Base-by-base conservation (phyloP, 2,888 invertebrate genomes). In the Amblyjoppa proteus region DNA sequence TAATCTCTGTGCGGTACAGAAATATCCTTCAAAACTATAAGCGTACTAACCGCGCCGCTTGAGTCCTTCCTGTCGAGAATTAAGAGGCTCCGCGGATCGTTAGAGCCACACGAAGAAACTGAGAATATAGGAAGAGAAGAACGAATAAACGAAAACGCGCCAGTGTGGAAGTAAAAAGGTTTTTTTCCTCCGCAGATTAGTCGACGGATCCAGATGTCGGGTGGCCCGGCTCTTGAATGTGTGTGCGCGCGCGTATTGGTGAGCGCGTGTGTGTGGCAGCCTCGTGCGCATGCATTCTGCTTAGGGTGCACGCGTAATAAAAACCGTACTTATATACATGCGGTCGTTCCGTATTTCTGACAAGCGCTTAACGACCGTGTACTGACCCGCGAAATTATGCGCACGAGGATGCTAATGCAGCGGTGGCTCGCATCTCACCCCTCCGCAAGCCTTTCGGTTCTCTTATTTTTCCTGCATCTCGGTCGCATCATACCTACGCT, bases 371-470 rank as follows among this genome's bases (percentile, higher is more conserved):
- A 83, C 80, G 56, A 83, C 71, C 80, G 71, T 61, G 58, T 85
- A 76, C 76, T 45, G 75, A 53, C 66, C 86, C 77, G 70, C 78
- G 79, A 85, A 88, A 89, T 89, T 88, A 88, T 87, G 86, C 83
- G 84, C 84, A 88, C 87, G 87, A 82, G 85, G 81, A 89, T 88
- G 88, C 88, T 88, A 89, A 88, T 88, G 81, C 81, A 76, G 70
- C 41, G 56, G 70, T 82, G 53, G 85, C 79, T 78, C 75, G 28
- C 49, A 20, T 71, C 66, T 66, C 56, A 77, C 16, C 66, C 70
- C 56, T 77, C 16, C 3, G 16, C 5, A n/a, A 49, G 51, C 80
- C 53, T 34, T 68, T 70, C 76, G 34, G 53, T 64, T 31, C 78
- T 45, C 38, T 53, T 25, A 2, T 45, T 73, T 34, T 64, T 20